These are phyloP conservation scores for Dromius quadrimaculatus DNA, from an alignment of 2,888 invertebrate species.

Conservation along the genomic window DNA sequence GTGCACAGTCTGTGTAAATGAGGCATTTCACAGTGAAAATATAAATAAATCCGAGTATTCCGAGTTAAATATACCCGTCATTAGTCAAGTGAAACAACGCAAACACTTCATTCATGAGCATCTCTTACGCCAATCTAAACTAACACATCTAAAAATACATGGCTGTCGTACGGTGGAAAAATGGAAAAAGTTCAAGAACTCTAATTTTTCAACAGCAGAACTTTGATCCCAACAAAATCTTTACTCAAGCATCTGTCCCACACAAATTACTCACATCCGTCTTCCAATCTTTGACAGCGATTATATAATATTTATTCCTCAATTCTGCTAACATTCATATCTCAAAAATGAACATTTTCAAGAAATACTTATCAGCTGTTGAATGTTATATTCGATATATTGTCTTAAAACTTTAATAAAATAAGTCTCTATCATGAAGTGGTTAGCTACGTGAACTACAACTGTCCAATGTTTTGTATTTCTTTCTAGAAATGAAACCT, in stretches of 20 bases:
- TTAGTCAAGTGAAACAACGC: slow-evolving; percentile 16
- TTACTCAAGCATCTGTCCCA: slow-evolving; percentile 22
- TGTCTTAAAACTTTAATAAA: too few species aligned
- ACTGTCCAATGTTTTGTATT: too few species aligned
- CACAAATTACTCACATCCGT: slow-evolving; percentile 7
- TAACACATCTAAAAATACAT: slow-evolving; percentile 15
- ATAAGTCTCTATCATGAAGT: too few species aligned
- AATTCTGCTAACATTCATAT: too few species aligned
- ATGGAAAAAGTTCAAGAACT: slow-evolving; percentile 26
- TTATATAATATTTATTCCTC: not conserved
- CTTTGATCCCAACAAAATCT: slow-evolving; percentile 14
- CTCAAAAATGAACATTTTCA: too few species aligned
- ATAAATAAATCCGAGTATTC: slow-evolving; percentile 16
- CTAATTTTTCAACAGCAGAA: slow-evolving; percentile 28
- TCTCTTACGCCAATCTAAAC: slow-evolving; percentile 6
- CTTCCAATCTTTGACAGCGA: not conserved
- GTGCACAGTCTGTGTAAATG: too few species aligned
- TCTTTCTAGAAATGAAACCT: too few species aligned
- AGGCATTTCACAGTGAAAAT: slow-evolving; percentile 7
- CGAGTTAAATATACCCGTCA: slow-evolving; percentile 13
- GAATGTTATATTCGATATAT: too few species aligned
- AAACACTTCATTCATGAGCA: slow-evolving; percentile 17
- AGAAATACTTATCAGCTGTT: too few species aligned
- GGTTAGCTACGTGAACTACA: too few species aligned
- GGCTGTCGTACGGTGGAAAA: not conserved